A percentile compares a stretch with the other conserved stretches of the same genome.
These are phyloP conservation scores for Acomys russatus DNA, from an alignment of 2,797 vertebrate genomes.

Conservation along the genomic window DNA sequence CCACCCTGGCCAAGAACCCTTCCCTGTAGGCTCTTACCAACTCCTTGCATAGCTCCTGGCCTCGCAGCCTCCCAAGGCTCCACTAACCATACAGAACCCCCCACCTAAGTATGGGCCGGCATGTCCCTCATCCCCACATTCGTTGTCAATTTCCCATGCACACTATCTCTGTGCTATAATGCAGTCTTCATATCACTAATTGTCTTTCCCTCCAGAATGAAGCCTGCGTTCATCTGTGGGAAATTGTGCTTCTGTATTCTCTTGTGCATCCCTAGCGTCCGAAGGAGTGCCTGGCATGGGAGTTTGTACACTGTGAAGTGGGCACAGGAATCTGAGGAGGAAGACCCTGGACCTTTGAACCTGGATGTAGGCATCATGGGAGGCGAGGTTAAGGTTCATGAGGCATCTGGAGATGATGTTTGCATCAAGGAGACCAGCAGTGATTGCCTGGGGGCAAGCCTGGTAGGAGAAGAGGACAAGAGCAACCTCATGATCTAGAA, in stretches of 20 bases:
- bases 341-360: too few relatives aligned
- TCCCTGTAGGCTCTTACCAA: neutral
- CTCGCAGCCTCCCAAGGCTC: too few relatives aligned
- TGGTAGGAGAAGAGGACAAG: too few relatives aligned
- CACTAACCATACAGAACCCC: neutral
- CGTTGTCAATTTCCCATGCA: neutral
- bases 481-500: too few relatives aligned
- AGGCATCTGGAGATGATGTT: neutral
- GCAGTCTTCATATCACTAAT: neutral
- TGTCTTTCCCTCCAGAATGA: neutral
- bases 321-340: rapidly evolving
- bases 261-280: neutral
- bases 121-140: neutral
- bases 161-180: neutral
- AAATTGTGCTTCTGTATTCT: neutral
- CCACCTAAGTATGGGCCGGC: too few relatives aligned
- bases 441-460: too few relatives aligned
- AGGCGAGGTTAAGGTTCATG: neutral
- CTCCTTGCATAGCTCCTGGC: neutral
- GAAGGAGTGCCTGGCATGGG: neutral
- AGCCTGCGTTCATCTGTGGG: neutral
- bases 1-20: rapidly evolving
- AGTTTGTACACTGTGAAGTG: rapidly evolving
- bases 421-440: neutral
- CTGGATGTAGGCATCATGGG: rapidly evolving